Conservation (phyloP, 2,888 invertebrate genomes). For the Eremobia ochroleuca region DNA sequence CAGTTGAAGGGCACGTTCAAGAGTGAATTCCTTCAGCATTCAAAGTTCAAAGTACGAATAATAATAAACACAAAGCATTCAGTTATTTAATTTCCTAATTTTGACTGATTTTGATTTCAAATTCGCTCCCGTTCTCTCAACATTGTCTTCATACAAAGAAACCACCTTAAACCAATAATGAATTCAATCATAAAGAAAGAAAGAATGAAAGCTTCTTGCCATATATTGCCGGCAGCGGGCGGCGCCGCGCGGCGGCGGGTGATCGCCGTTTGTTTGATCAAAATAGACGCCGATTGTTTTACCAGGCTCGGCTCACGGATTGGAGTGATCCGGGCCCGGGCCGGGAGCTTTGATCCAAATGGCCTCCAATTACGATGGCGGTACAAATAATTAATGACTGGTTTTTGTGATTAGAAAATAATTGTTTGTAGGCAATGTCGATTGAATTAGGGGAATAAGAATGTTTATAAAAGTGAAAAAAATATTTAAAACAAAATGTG, state of each 20-base stretch:
- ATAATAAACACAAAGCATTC: neutral
- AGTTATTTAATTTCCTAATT: neutral
- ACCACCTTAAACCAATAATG: constrained; percentile 36
- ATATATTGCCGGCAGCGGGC: constrained; percentile 3
- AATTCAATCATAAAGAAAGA: constrained; percentile 36
- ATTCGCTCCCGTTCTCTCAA: neutral
- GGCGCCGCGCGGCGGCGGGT: neutral
- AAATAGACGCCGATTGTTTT: constrained; percentile 18
- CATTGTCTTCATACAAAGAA: neutral
- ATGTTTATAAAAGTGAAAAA: neutral
- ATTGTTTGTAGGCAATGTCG: constrained; percentile 14
- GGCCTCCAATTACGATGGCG: constrained; percentile 19
- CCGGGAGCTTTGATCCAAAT: neutral
- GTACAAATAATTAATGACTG: constrained; percentile 26
- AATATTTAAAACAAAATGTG: neutral
- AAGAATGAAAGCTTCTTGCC: constrained; percentile 14
- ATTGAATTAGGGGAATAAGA: neutral
- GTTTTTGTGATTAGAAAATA: constrained; percentile 21
- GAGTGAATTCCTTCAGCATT: neutral
- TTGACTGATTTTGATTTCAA: neutral
- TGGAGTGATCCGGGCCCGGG: constrained; percentile 2
- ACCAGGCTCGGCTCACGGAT: constrained; percentile 8
- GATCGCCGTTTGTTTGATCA: constrained; percentile 32
- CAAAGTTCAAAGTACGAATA: neutral
- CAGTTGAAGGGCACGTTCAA: neutral